Percentiles rank a stretch among this genome's conserved stretches.
These are phyloP conservation scores for Gymnarchus niloticus DNA, from an alignment of 2,113 vertebrate species.

Conservation along the genomic window DNA sequence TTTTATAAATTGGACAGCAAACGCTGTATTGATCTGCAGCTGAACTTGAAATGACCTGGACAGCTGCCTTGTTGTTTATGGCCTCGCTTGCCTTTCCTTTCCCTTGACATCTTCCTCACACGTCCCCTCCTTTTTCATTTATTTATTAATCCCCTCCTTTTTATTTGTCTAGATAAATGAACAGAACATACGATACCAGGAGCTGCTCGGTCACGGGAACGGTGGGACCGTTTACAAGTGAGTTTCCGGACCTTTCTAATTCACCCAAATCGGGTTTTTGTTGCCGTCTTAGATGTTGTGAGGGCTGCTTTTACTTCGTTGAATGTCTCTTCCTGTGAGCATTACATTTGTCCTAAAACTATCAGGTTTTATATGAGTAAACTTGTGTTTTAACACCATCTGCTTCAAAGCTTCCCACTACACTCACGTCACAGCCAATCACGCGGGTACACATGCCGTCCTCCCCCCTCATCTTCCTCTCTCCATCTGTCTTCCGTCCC, in stretches of 20 bases:
- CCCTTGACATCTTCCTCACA: constrained; percentile 72
- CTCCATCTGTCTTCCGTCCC: neutral
- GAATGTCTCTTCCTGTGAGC: neutral
- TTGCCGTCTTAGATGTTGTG: neutral
- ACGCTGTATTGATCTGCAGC: constrained; percentile 87
- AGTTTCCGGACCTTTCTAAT: constrained; percentile 47
- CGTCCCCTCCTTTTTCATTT: constrained; percentile 50
- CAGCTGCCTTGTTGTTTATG: constrained; percentile 65
- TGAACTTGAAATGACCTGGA: constrained; percentile 91
- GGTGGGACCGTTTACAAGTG: constrained; percentile 81
- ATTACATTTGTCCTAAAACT: neutral
- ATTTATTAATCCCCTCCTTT: constrained; percentile 16
- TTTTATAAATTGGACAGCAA: constrained; percentile 96
- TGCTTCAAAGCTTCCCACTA: neutral
- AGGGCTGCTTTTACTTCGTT: neutral
- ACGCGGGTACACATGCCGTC: neutral
- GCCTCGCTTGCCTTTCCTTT: constrained; percentile 59
- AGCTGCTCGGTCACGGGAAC: constrained; percentile 78
- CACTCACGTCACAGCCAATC: neutral
- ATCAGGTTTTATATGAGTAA: neutral
- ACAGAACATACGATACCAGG: constrained; percentile 77
- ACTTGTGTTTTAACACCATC: neutral
- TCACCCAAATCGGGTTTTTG: neutral
- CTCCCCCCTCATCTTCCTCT: neutral
- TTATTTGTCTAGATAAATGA: constrained; percentile 73